Conservation (phyloP, 2,113 vertebrate genomes). For the Manacus vitellinus region DNA sequence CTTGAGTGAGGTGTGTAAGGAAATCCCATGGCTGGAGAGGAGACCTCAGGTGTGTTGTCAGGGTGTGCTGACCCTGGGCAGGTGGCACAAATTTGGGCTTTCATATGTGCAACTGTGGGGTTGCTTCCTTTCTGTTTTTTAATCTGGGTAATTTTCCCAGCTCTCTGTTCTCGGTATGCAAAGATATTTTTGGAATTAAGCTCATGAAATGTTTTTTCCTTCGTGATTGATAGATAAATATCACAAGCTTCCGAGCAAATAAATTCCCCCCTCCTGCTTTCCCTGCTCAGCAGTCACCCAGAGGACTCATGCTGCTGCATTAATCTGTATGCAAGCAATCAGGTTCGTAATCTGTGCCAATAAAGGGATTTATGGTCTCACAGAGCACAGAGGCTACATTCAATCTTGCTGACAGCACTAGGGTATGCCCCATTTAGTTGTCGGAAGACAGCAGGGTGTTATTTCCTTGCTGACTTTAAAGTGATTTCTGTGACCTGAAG, state of each 20-base stretch:
- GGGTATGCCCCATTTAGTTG: conserved; percentile 28
- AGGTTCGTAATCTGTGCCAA: background rate
- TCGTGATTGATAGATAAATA: conserved; percentile 22
- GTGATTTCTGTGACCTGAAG: conserved; percentile 8
- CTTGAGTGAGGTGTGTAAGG: background rate
- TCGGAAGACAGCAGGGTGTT: background rate
- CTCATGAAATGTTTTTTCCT: background rate
- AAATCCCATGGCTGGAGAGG: background rate
- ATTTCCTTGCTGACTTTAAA: background rate
- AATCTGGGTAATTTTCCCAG: background rate
- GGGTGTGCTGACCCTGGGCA: background rate
- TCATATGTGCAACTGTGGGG: background rate
- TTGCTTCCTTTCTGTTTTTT: background rate
- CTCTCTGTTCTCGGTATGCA: background rate
- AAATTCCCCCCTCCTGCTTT: background rate
- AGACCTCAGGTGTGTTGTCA: background rate
- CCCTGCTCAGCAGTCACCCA: background rate
- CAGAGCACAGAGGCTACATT: background rate
- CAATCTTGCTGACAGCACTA: conserved; percentile 26
- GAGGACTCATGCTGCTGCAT: background rate
- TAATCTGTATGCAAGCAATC: conserved; percentile 37
- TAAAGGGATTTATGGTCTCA: conserved; percentile 30
- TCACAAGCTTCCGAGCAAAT: background rate
- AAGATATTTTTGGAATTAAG: background rate
- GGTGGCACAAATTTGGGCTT: background rate